phyloP scores from a whole-genome alignment of 2,113 vertebrate genomes.

The Sterrhoptilus dennistouni region DNA sequence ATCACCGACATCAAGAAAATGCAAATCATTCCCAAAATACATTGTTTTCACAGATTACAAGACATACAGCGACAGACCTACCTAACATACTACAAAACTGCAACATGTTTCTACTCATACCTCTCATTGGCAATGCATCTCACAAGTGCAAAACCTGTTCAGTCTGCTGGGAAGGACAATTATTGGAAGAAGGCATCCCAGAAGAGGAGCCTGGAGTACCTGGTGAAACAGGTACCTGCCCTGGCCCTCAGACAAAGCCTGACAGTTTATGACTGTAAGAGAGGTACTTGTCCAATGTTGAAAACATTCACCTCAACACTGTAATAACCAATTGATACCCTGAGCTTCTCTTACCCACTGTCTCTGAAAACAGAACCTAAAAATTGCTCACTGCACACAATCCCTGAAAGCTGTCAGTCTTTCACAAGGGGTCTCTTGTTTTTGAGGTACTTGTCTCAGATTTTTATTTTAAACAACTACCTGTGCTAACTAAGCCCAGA shows the following conservation, averaged over 20 bases:
- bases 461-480: not conserved
- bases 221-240: not conserved
- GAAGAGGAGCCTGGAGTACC: not conserved
- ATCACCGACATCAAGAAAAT: not conserved
- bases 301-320: not conserved
- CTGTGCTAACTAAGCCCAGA: not conserved
- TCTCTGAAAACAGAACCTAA: not conserved
- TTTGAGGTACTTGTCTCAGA: not conserved
- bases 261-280: not conserved
- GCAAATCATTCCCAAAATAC: not conserved
- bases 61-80: not conserved
- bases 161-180: not conserved
- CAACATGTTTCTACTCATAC: not conserved
- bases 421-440: not conserved
- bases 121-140: not conserved
- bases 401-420: not conserved
- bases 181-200: not conserved
- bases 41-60: not conserved
- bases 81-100: not conserved
- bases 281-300: not conserved
- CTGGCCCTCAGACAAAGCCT: not conserved
- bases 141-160: not conserved
- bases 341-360: not conserved
- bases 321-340: not conserved
- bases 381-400: accelerated